Evolutionary conservation across 1,140 invertebrate genomes (phyloP), one percentile per base, ranked within the genome.

Genomic region (Lucilia cuprina): DNA sequence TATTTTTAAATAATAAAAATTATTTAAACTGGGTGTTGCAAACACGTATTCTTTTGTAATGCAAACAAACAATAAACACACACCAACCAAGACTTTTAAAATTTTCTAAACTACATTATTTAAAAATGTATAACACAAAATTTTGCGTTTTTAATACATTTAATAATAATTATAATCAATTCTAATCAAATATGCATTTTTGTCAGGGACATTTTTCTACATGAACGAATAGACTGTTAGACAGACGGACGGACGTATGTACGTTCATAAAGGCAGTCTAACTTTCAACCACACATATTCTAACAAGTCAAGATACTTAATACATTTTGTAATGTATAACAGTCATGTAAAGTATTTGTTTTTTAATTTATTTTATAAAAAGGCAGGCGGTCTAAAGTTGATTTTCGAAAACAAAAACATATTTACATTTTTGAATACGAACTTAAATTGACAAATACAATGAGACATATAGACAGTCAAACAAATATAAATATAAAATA

Each of bases 121-220:
- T 30, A 14, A 55, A 55, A 55, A 55, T 55, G 50, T 55, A 55
- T 70, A 21, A 21, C 65, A 21, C 19, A 5, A 70, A 21, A 70
- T 70, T n/a, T 70, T 70, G 65, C 19, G 21, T 70, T 70, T 70
- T 21, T 70, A 2, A 70, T 10, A 25, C 8, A 70, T 21, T 21
- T 21, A 70, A 70, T 21, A 60, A 60, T 60, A 70, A 70, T 70
- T 70, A 70, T 9, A 70, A 21, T 21, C 21, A 70, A 70, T 70
- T 78, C 75, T 78, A 78, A 78, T 78, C 75, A 78, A 78, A 78
- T 78, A 78, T 78, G 75, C 75, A 78, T 78, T 78, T 78, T 78
- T 78, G 35, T 78, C 75, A 78, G 75, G 75, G 75, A 35, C 75
- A 78, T 47, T 47, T 78, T 41, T 47, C 34, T 78, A 78, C 34